Conservation (phyloP, 2,797 vertebrate genomes). For the Lacerta bilineata region DNA sequence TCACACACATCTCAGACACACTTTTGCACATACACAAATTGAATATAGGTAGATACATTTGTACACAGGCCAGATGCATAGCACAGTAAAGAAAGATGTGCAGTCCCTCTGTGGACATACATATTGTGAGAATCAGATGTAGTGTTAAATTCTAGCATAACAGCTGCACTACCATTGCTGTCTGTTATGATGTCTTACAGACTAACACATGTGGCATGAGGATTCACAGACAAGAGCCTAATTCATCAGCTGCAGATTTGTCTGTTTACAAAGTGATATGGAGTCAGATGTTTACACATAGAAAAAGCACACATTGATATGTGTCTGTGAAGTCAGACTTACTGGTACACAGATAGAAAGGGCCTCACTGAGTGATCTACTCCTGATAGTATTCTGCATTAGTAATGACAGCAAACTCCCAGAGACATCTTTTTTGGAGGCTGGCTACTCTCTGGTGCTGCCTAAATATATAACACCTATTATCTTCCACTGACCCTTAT, state of each 20-base stretch:
- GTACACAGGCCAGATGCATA: neutral
- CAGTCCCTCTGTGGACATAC: neutral
- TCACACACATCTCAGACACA: neutral
- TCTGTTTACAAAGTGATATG: neutral
- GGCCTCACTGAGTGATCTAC: neutral
- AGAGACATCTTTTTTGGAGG: neutral
- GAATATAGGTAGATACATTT: neutral
- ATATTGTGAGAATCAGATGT: neutral
- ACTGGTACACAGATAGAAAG: neutral
- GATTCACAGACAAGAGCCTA: neutral
- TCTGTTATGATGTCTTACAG: neutral
- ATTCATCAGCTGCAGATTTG: neutral
- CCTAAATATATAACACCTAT: neutral
- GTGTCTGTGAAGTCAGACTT: neutral
- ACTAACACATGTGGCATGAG: neutral
- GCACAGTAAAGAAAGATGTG: neutral
- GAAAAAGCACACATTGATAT: neutral
- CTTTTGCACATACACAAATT: neutral
- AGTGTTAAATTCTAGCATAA: neutral
- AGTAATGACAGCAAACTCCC: neutral
- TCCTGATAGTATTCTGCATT: neutral
- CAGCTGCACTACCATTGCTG: neutral
- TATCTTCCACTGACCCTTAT: neutral
- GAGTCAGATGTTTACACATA: neutral
- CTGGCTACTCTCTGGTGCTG: neutral